Percentiles rank a stretch among this genome's conserved stretches.
Evolutionary conservation across 2,113 vertebrate species (phyloP).

Genomic region (Columbina picui): DNA sequence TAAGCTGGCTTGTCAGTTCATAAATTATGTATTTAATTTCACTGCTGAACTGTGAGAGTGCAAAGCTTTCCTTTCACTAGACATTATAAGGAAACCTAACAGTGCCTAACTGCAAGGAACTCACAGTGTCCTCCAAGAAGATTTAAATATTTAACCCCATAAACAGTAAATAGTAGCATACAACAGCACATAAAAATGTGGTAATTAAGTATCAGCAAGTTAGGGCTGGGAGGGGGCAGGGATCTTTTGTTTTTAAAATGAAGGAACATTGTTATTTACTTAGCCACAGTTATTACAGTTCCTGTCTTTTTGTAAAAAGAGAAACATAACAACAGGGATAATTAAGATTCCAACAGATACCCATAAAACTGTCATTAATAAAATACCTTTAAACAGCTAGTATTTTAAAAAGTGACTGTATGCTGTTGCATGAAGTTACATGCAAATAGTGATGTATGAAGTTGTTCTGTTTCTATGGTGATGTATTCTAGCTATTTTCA

Average conservation of each 20-base stretch:
- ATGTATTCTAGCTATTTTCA: neutral
- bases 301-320: neutral
- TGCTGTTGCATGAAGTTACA: neutral
- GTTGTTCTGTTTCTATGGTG: neutral
- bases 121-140: neutral
- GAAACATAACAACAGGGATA: neutral
- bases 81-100: neutral
- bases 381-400: neutral
- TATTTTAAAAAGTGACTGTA: neutral
- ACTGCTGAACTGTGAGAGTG: neutral
- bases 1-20: neutral
- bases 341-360: neutral
- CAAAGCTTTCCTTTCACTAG: neutral
- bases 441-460: neutral
- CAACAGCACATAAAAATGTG: neutral
- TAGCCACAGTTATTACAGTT: neutral
- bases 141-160: neutral
- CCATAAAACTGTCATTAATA: neutral
- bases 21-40: constrained; percentile 24
- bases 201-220: neutral
- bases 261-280: neutral
- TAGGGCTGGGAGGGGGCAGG: neutral
- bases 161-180: neutral
- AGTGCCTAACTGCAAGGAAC: neutral
- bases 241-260: neutral